These are phyloP conservation scores for Tetanocera ferruginea DNA, from an alignment of 2,888 invertebrate species.

Conservation along the genomic window DNA sequence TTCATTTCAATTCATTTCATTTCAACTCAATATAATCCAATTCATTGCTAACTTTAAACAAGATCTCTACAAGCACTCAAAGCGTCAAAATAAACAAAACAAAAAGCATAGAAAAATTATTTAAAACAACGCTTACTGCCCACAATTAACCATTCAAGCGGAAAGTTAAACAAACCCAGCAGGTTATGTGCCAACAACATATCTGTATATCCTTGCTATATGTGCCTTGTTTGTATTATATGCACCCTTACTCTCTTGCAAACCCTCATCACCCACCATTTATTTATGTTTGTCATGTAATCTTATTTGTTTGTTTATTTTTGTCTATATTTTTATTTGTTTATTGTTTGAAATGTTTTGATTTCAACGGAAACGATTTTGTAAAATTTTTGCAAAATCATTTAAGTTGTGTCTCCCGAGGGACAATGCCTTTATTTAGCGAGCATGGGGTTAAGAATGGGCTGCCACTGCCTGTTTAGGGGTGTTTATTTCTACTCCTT, in stretches of 20 bases:
- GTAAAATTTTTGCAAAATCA: conserved; percentile 8
- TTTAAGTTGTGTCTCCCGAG: not conserved
- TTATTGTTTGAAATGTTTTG: conserved; percentile 17
- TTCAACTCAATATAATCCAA: not conserved
- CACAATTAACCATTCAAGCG: conserved; percentile 52
- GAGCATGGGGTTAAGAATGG: too few species aligned
- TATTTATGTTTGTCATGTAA: conserved; percentile 45
- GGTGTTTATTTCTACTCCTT: not conserved
- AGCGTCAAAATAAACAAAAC: not conserved
- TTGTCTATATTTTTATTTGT: not conserved
- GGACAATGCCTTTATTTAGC: not conserved
- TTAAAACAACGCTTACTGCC: conserved; percentile 38
- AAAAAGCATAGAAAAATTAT: conserved; percentile 23
- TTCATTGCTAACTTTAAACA: not conserved
- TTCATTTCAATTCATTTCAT: not conserved
- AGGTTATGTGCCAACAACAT: not conserved
- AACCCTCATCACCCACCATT: not conserved
- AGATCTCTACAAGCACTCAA: not conserved
- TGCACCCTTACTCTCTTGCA: not conserved
- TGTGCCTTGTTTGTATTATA: not conserved
- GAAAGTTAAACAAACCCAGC: conserved; percentile 47
- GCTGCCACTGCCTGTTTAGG: not conserved
- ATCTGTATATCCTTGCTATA: not conserved
- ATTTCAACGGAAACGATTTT: conserved; percentile 1
- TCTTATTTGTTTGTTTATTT: conserved; percentile 51